Evolutionary conservation across 2,797 vertebrate species (phyloP).

Genomic region (Sphenopsis melanotis): DNA sequence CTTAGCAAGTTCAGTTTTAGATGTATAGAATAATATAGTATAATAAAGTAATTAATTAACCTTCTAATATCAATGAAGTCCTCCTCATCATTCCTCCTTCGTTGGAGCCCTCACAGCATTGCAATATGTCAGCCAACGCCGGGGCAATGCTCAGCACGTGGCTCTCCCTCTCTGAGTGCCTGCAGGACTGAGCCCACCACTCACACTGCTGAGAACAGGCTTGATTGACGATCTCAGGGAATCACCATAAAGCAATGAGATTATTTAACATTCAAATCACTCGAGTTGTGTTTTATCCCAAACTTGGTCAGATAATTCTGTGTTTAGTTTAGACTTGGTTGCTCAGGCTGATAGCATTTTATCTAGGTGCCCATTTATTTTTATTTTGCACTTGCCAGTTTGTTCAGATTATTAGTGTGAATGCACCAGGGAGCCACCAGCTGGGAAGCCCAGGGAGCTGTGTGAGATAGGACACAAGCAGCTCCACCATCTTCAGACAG

Average conservation of each 20-base stretch:
- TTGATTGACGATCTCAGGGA: not conserved
- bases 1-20: too few relatives aligned
- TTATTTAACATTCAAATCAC: not conserved
- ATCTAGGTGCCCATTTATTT: not conserved
- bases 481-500: rapidly evolving
- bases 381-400: not conserved
- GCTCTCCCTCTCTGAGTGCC: not conserved
- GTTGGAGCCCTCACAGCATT: too few relatives aligned
- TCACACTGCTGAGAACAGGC: not conserved
- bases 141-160: rapidly evolving
- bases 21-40: too few relatives aligned
- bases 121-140: rapidly evolving
- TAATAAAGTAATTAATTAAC: too few relatives aligned
- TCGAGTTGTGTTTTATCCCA: not conserved
- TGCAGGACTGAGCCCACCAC: not conserved
- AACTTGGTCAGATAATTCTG: not conserved
- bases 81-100: too few relatives aligned
- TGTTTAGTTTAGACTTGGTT: not conserved
- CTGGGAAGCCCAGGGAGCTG: not conserved
- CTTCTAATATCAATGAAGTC: too few relatives aligned
- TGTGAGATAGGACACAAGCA: not conserved
- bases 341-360: not conserved
- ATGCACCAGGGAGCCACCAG: not conserved
- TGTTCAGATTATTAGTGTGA: not conserved
- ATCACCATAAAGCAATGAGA: not conserved